These are phyloP conservation scores for Apamea epomidion DNA, from an alignment of 2,888 invertebrate species.

Conservation along the genomic window DNA sequence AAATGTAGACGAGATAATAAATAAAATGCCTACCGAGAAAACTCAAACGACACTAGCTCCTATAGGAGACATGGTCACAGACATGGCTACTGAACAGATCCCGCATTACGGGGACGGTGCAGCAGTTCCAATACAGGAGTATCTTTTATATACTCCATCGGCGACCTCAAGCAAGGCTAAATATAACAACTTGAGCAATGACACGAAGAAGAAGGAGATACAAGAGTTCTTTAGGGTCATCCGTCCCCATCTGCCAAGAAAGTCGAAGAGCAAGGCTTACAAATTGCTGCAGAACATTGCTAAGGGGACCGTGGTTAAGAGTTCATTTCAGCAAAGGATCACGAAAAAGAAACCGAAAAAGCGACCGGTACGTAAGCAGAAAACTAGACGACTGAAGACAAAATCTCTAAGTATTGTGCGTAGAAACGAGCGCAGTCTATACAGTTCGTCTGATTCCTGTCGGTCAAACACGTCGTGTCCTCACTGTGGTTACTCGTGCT, in stretches of 20 bases:
- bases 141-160: not conserved
- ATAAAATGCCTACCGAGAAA: slow-evolving; percentile 12
- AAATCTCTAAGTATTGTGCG: slow-evolving; percentile 23
- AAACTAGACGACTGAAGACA: slow-evolving; percentile 8
- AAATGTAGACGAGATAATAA: slow-evolving; percentile 10
- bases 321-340: slow-evolving; percentile 5
- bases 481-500: slow-evolving; percentile 48
- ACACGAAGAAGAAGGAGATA: slow-evolving; percentile 15
- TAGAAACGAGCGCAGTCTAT: slow-evolving; percentile 19
- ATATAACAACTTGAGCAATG: not conserved
- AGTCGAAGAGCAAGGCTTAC: slow-evolving; percentile 70
- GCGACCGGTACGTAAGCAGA: slow-evolving; percentile 18
- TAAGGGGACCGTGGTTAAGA: slow-evolving; percentile 43
- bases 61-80: not conserved
- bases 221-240: slow-evolving; percentile 47
- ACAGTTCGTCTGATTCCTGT: slow-evolving; percentile 42
- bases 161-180: slow-evolving; percentile 52
- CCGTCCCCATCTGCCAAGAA: slow-evolving; percentile 68
- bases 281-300: slow-evolving; percentile 65
- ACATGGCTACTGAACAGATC: slow-evolving; percentile 19
- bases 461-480: slow-evolving; percentile 39
- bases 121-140: slow-evolving; percentile 7
- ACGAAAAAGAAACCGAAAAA: slow-evolving; percentile 30
- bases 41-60: not conserved
- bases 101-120: not conserved